Conservation (phyloP, 2,888 invertebrate genomes). For the Pyrocoelia pectoralis region DNA sequence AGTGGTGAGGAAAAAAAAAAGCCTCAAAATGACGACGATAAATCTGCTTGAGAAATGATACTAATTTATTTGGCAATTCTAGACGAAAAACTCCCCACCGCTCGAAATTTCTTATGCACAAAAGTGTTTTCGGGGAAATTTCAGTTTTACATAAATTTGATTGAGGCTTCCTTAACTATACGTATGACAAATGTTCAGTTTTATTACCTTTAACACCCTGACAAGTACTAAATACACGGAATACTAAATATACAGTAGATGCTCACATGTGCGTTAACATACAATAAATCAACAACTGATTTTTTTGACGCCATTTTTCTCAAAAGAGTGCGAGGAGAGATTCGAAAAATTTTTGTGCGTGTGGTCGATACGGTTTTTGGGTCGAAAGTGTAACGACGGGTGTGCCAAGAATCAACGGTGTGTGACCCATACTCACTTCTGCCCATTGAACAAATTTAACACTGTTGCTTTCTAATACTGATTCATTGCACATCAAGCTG, state of each 20-base stretch:
- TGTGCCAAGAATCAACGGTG: slow-evolving; percentile 54
- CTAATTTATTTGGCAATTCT: slow-evolving; percentile 57
- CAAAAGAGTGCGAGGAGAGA: not conserved
- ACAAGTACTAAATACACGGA: slow-evolving; percentile 38
- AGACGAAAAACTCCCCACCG: slow-evolving; percentile 51
- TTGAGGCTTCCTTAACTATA: too few relatives aligned
- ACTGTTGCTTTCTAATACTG: slow-evolving; percentile 53
- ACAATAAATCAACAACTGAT: slow-evolving; percentile 38
- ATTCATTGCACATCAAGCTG: slow-evolving; percentile 49
- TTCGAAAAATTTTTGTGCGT: slow-evolving; percentile 41
- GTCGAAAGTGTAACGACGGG: slow-evolving; percentile 50
- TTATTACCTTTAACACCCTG: slow-evolving; percentile 30
- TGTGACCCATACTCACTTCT: slow-evolving; percentile 54
- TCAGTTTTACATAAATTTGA: too few relatives aligned
- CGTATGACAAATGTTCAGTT: slow-evolving; percentile 12
- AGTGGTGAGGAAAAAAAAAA: slow-evolving; percentile 40
- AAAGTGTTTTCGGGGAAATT: not conserved
- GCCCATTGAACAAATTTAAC: slow-evolving; percentile 56
- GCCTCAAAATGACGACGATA: slow-evolving; percentile 54
- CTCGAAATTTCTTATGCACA: not conserved
- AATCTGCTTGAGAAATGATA: slow-evolving; percentile 56
- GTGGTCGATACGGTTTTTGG: slow-evolving; percentile 55
- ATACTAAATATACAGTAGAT: slow-evolving; percentile 37
- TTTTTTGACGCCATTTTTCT: slow-evolving; percentile 1
- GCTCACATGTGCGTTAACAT: slow-evolving; percentile 46